Conservation (phyloP, 2,113 vertebrate species). For the Meriones unguiculatus region DNA sequence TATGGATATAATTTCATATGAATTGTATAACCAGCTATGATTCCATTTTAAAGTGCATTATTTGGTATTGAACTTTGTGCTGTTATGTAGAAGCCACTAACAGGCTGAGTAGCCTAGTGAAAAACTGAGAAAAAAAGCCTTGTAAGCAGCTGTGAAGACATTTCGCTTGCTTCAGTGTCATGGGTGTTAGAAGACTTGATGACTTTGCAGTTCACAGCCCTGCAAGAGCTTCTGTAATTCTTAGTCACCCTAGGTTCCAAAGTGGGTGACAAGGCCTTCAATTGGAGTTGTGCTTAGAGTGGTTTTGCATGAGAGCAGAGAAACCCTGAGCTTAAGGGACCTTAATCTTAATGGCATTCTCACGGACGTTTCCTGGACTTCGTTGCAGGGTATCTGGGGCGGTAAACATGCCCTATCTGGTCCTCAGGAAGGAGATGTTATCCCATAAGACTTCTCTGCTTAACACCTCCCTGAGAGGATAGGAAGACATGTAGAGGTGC, state of each 20-base stretch:
- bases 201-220: not conserved
- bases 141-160: not conserved
- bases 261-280: not conserved
- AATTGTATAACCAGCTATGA: not conserved
- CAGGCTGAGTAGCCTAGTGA: not conserved
- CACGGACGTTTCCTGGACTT: constrained; percentile 35
- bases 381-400: not conserved
- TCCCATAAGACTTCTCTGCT: not conserved
- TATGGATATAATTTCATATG: not conserved
- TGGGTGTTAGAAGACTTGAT: not conserved
- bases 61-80: constrained; percentile 4
- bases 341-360: not conserved
- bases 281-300: not conserved
- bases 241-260: not conserved
- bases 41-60: not conserved
- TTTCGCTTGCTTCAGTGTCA: not conserved
- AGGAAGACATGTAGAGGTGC: not conserved
- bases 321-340: not conserved
- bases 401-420: not conserved
- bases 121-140: not conserved
- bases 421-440: not conserved
- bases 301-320: not conserved
- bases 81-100: not conserved
- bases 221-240: not conserved
- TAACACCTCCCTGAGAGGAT: not conserved